A percentile compares a stretch with the other conserved stretches of the same genome.
phyloP scores from a whole-genome alignment of 2,797 vertebrate genomes.

The Podarcis lilfordi region DNA sequence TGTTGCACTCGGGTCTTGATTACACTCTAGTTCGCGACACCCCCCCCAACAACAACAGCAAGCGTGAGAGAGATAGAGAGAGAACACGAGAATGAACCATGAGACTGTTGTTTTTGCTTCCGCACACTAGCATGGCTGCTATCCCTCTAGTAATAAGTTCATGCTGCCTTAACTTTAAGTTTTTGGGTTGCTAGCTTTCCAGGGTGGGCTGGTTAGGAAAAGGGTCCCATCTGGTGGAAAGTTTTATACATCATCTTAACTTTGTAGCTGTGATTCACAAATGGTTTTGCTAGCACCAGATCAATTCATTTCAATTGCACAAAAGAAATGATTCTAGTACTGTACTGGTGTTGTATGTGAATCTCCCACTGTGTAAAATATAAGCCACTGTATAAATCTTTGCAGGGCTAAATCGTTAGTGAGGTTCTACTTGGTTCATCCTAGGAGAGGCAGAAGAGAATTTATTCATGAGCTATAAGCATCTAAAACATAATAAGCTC shows the following conservation, averaged over 20 bases:
- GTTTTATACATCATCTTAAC: neutral
- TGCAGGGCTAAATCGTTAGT: neutral
- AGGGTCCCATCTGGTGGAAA: neutral
- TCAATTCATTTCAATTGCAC: neutral
- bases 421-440: neutral
- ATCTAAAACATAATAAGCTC: neutral
- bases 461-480: neutral
- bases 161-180: neutral
- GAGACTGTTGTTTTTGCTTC: neutral
- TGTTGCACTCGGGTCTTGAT: too few relatives aligned
- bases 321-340: neutral
- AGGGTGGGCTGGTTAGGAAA: neutral
- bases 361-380: neutral
- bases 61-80: too few relatives aligned
- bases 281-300: neutral
- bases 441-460: neutral
- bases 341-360: neutral
- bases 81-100: too few relatives aligned
- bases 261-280: neutral
- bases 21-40: too few relatives aligned
- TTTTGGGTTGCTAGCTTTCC: neutral
- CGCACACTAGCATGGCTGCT: neutral
- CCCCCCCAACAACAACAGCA: too few relatives aligned
- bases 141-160: neutral
- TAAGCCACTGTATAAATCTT: neutral